Base-by-base conservation (phyloP, 92 coral and sea anemone genomes). In the Epizoanthus stellaris region DNA sequence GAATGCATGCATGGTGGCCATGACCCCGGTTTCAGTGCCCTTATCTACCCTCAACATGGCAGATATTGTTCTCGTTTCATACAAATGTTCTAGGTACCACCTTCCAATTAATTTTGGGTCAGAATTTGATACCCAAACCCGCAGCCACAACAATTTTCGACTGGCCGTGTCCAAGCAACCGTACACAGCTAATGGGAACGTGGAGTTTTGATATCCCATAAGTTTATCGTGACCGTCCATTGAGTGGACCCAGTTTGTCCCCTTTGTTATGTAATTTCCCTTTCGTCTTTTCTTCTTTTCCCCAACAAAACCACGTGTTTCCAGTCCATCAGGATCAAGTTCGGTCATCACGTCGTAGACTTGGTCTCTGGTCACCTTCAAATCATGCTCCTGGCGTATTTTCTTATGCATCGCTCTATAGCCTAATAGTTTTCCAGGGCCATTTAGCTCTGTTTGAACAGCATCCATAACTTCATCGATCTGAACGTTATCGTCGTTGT, bases 11-110 rank as follows among this genome's bases (percentile, higher is more conserved):
- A 83, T 83, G 14, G 80, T 83, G 59, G 87, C 66, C 61, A 83
- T 83, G 80, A 40, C 60, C 14, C 80, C 87, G n/a, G 87, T 57
- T 70, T 82, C 79, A 43, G 86, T 82, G 8, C 87, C 87, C 64
- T 82, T 82, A 70, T 82, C 87, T 13, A 82, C 47, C 52, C 80
- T 82, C 40, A 82, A 34, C 5, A 82, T 71, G 34, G 77, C 17
- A 62, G 87, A 62, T 62, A 82, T 69, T 3, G 12, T 52, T 42
- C 66, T 82, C 21, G 64, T 25, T 82, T 82, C 79, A 82, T 68
- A 70, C 4, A 82, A 64, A 58, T 82, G 45, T 70, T 82, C 87
- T 25, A 82, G 80, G 60, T 82, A 82, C 87, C 87, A 69, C 23
- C 76, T 52, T 19, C 86, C 86, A 70, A 82, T 58, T 43, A 82